Percentiles rank a stretch among this genome's conserved stretches.
Conservation (phyloP, 2,888 invertebrate species). For the Caenorhabditis panamensis region DNA sequence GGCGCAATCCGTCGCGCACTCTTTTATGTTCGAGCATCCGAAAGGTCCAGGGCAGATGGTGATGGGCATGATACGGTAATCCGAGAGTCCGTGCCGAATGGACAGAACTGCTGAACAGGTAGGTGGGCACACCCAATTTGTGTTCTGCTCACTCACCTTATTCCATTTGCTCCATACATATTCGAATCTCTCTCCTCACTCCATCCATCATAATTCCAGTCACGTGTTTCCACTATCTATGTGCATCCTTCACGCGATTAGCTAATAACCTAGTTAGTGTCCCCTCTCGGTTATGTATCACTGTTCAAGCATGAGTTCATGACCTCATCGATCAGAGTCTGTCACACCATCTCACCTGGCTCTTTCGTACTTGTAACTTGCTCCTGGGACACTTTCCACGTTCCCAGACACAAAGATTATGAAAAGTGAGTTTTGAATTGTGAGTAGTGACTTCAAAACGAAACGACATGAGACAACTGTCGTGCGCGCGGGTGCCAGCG, state of each 20-base stretch:
- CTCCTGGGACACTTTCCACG: background rate
- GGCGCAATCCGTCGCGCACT: constrained; percentile 43
- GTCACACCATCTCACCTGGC: background rate
- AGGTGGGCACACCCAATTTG: background rate
- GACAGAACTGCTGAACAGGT: background rate
- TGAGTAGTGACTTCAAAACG: background rate
- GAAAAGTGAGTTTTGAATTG: constrained; percentile 7
- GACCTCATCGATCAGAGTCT: constrained; percentile 21
- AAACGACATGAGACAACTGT: constrained; percentile 8
- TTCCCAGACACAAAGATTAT: constrained; percentile 15
- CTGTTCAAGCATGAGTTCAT: constrained; percentile 10
- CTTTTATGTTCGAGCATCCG: constrained; percentile 38
- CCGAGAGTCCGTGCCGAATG: background rate
- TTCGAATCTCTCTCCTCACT: too few species aligned
- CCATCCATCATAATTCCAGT: constrained; percentile 1
- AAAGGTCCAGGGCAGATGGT: constrained; percentile 29
- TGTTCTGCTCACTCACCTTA: background rate
- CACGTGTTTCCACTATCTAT: too few species aligned
- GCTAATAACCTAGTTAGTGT: background rate
- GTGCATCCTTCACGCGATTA: background rate
- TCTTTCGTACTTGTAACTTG: background rate
- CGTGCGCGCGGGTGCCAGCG: background rate
- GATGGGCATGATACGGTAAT: constrained; percentile 44
- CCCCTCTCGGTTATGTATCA: background rate
- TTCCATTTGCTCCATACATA: background rate